These are phyloP conservation scores for Microplitis demolitor DNA, from an alignment of 1,140 invertebrate genomes.

Conservation along the genomic window DNA sequence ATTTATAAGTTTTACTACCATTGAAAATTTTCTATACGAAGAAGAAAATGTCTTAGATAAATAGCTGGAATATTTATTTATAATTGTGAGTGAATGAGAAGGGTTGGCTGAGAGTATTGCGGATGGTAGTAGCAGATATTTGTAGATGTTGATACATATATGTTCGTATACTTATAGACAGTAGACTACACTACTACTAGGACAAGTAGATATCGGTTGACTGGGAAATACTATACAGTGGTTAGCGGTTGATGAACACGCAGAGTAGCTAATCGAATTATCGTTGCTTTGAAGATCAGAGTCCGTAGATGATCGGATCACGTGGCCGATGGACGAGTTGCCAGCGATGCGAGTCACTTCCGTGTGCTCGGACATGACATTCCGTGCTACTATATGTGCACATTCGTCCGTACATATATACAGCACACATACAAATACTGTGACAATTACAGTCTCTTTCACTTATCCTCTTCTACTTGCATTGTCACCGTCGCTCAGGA, in stretches of 20 bases:
- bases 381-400: conserved; percentile 3
- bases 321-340: conserved; percentile 56
- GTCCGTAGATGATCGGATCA: conserved; percentile 61
- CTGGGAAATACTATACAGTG: conserved; percentile 32
- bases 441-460: conserved; percentile 13
- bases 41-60: too few relatives aligned
- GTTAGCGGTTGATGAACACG: conserved; percentile 58
- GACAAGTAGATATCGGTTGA: conserved; percentile 19
- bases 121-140: too few relatives aligned
- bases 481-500: too few relatives aligned
- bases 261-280: conserved; percentile 59
- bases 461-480: neutral
- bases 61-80: too few relatives aligned
- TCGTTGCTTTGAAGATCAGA: conserved; percentile 61
- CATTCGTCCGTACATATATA: conserved; percentile 9
- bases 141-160: too few relatives aligned
- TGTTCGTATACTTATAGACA: too few relatives aligned
- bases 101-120: too few relatives aligned
- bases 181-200: neutral
- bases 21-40: too few relatives aligned
- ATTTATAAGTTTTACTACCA: too few relatives aligned
- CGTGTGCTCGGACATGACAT: conserved; percentile 30
- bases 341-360: conserved; percentile 58
- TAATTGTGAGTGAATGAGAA: too few relatives aligned
- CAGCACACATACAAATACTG: neutral